Base-by-base conservation (phyloP, 1,140 invertebrate genomes). In the Zaprionus nigranus region DNA sequence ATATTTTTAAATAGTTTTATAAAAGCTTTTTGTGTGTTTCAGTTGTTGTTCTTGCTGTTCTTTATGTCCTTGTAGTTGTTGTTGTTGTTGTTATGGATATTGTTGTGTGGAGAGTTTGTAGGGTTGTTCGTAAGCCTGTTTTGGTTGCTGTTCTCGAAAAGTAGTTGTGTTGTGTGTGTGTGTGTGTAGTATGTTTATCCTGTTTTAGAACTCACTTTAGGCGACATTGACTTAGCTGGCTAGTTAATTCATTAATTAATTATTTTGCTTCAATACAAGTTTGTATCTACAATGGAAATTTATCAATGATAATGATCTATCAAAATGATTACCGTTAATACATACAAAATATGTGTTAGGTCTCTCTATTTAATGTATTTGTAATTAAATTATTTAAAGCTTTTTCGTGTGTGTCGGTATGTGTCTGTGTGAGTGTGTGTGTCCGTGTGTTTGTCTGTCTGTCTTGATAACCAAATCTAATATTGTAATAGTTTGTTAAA, bases 381-480 rank as follows among this genome's bases (percentile, higher is more conserved):
- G 73, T 91, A 83, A 91, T 91, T 91, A 91, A 91, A 90, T 91
- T 91, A 91, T 83, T 91, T 91, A 91, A 91, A 91, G 90, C 90
- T 91, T 91, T 54, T 64, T 59, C 51, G 68, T 72, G 62, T 75
- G 43, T 71, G 56, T 79, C 59, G 70, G 66, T 49, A 28, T 62
- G 30, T 51, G 53, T 79, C 53, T 78, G 64, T 82, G 26, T 62
- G 30, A 43, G 53, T 79, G 58, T 78, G 64, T 82, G 26, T 62
- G 38, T 62, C 38, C 76, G 61, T 78, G 64, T 78, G 64, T 82
- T 22, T 83, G 53, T 83, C 51, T 69, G 63, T 74, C 34, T 79
- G 30, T 76, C 38, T 63, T 64, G 24, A 75, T 60, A 56, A 71
- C 38, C 17, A 60, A 54, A 54, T 53, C 46, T 43, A 46, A 56